Conservation (phyloP, 2,797 vertebrate species). For the Sebastes itinus region DNA sequence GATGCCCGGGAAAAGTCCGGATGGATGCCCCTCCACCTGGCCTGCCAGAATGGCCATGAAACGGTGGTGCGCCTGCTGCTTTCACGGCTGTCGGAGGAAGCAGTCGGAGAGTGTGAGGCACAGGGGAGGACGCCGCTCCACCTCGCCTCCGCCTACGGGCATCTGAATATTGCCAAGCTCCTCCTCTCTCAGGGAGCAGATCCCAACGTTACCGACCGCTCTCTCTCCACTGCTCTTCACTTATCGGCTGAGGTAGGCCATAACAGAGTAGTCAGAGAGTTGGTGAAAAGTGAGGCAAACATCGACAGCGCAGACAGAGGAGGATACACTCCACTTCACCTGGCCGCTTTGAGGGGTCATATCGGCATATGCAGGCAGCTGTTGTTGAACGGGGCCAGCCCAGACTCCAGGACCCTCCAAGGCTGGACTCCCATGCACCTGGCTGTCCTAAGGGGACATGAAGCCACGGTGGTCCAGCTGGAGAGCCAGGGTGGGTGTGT, state of each 20-base stretch:
- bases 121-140: slow-evolving; percentile 85
- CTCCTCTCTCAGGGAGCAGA: slow-evolving; percentile 83
- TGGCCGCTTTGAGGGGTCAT: slow-evolving; percentile 82
- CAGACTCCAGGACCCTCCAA: slow-evolving; percentile 79
- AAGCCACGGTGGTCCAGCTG: slow-evolving; percentile 80
- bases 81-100: slow-evolving; percentile 67
- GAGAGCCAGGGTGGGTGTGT: slow-evolving; percentile 73
- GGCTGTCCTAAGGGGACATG: slow-evolving; percentile 84
- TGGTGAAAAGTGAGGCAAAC: slow-evolving; percentile 76
- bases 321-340: slow-evolving; percentile 85
- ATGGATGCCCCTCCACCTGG: slow-evolving; percentile 89
- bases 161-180: slow-evolving; percentile 85
- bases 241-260: slow-evolving; percentile 85
- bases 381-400: slow-evolving; percentile 74
- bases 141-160: slow-evolving; percentile 85
- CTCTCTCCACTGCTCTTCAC: slow-evolving; percentile 83
- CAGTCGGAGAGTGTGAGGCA: slow-evolving; percentile 52
- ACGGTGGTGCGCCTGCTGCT: slow-evolving; percentile 85
- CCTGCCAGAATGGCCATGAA: slow-evolving; percentile 90
- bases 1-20: slow-evolving; percentile 80
- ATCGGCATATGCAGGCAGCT: slow-evolving; percentile 88
- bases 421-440: slow-evolving; percentile 89
- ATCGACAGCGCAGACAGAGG: slow-evolving; percentile 75
- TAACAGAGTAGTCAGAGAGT: slow-evolving; percentile 84
- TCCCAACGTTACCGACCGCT: slow-evolving; percentile 77